A percentile compares a stretch with the other conserved stretches of the same genome.
Evolutionary conservation across 2,888 invertebrate species (phyloP).

Genomic region (Himalopsyche anomala): DNA sequence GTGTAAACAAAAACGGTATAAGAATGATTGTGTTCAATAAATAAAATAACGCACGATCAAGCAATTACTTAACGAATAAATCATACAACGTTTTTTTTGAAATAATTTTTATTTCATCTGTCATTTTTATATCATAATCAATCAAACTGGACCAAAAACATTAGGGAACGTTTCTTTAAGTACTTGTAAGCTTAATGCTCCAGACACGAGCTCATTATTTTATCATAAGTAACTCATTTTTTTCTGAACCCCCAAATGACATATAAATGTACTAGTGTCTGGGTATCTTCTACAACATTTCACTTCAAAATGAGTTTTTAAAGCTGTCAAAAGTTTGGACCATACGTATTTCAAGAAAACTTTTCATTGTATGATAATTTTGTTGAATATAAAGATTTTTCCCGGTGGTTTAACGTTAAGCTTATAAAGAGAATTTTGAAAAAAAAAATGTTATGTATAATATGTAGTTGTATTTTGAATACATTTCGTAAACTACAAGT

Average conservation of each 20-base stretch:
- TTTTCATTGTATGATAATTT: too few species aligned
- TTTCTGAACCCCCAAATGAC: neutral
- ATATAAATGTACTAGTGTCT: neutral
- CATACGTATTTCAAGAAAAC: neutral
- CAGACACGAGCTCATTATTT: conserved; percentile 12
- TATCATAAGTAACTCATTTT: neutral
- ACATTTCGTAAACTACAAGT: too few species aligned
- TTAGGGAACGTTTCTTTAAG: neutral
- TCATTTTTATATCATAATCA: neutral
- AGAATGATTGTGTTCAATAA: too few species aligned
- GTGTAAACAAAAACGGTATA: too few species aligned
- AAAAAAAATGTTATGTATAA: too few species aligned
- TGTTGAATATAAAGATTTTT: too few species aligned
- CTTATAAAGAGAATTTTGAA: too few species aligned
- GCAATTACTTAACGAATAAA: neutral
- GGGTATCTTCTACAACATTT: neutral
- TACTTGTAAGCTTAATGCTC: neutral
- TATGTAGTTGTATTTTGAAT: too few species aligned
- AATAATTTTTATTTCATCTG: neutral
- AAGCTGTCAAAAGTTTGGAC: neutral
- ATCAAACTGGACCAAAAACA: neutral
- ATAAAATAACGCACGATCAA: too few species aligned
- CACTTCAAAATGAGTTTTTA: conserved; percentile 5
- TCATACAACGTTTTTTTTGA: neutral
- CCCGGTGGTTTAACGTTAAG: too few species aligned